phyloP scores from a whole-genome alignment of 1,140 invertebrate species.

The Steinernema feltiae region DNA sequence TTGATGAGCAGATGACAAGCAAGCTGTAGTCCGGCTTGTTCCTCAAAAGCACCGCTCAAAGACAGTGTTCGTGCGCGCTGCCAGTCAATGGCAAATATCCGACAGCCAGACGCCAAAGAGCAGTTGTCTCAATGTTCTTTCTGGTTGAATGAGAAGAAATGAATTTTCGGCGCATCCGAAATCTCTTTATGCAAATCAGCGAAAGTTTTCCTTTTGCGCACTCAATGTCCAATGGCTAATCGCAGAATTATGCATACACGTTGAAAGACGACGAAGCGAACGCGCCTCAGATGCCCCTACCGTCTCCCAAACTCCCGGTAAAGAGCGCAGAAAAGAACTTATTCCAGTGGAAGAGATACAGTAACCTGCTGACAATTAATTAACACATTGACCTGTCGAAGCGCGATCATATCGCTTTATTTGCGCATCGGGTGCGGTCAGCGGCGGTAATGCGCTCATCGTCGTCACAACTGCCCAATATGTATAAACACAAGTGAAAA shows the following conservation, averaged over 20 bases:
- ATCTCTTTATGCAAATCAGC: background rate
- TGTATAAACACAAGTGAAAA: background rate
- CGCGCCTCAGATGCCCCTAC: too few relatives aligned
- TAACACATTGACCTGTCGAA: background rate
- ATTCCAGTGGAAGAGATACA: background rate
- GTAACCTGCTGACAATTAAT: background rate
- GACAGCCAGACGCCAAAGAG: background rate
- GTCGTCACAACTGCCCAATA: background rate
- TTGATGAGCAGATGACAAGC: conserved; percentile 12
- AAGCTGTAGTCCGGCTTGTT: background rate
- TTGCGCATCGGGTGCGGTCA: background rate
- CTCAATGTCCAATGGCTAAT: too few relatives aligned
- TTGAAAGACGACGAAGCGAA: too few relatives aligned
- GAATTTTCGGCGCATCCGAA: background rate
- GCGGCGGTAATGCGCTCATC: background rate
- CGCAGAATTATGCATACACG: too few relatives aligned
- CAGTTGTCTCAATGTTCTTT: background rate
- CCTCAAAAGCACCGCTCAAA: background rate
- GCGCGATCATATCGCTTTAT: conserved; percentile 1
- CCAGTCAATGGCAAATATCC: background rate
- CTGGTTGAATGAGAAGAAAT: background rate
- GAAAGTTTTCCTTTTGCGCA: too few relatives aligned
- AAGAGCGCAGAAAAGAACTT: too few relatives aligned
- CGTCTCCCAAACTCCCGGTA: too few relatives aligned
- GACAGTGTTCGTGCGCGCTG: background rate